Evolutionary conservation across 1,140 invertebrate species (phyloP).

Genomic region (Babylonia areolata): DNA sequence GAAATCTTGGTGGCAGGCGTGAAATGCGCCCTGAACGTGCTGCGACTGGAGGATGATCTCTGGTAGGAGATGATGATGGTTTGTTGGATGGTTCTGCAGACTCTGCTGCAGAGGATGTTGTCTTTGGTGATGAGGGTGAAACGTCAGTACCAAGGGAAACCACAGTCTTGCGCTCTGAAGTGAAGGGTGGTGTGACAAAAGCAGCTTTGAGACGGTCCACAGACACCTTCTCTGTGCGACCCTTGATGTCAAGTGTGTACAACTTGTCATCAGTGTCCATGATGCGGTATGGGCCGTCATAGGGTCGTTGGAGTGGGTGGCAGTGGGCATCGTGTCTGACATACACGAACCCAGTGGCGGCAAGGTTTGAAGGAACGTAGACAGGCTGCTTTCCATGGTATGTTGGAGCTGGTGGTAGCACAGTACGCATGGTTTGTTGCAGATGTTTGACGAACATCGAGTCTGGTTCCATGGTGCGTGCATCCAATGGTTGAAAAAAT

Average conservation of each 20-base stretch:
- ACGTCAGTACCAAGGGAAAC: background rate
- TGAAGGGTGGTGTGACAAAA: background rate
- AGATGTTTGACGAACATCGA: background rate
- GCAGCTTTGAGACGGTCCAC: background rate
- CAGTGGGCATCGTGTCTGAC: too few relatives aligned
- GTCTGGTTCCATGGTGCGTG: constrained; percentile 3
- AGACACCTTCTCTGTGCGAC: too few relatives aligned
- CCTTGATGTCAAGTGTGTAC: constrained; percentile 31
- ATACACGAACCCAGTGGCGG: too few relatives aligned
- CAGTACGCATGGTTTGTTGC: constrained; percentile 12
- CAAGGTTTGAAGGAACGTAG: background rate
- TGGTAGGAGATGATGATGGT: background rate
- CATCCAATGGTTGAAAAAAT: background rate
- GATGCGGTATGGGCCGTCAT: constrained; percentile 41
- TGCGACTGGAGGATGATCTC: too few relatives aligned
- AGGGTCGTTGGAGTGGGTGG: too few relatives aligned
- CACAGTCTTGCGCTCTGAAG: background rate
- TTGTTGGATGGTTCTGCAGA: background rate
- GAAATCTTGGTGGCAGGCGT: background rate
- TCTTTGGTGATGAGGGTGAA: background rate
- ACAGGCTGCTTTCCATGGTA: background rate
- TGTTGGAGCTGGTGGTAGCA: background rate
- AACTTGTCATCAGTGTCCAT: constrained; percentile 18
- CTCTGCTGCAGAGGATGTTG: background rate
- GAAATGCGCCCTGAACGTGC: background rate